Base-by-base conservation (phyloP, 2,113 vertebrate genomes). In the Pholis gunnellus region DNA sequence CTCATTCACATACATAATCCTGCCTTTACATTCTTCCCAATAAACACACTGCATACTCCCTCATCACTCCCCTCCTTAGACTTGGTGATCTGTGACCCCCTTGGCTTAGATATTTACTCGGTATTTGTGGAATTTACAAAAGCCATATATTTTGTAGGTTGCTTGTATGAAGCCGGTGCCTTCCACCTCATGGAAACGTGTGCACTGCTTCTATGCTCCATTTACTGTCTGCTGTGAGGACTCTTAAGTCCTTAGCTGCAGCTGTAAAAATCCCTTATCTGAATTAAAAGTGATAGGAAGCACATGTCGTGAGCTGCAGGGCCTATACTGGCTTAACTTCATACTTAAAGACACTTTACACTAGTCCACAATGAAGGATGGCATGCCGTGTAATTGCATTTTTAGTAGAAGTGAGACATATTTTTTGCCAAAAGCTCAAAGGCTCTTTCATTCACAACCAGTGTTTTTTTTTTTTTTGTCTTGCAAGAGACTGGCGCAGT, bases 271-370 rank as follows among this genome's bases (percentile, higher is more conserved):
- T 75, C 42, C 64, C 34, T 71, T 67, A 82, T 81, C 52, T 61
- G 81, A 90, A 87, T 82, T 67, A 75, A 81, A 88, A 70, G 65
- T 72, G 83, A 86, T 79, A 31, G 75, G 60, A 79, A 81, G 78
- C 76, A 70, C 75, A 75, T 73, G 75, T 36, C 25, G 14, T 31
- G 68, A 78, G 74, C 71, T 66, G 36, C 77, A 83, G 56, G 34
- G 69, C 63, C 52, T 71, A 52, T 67, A 46, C 15, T 44, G 56
- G 73, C 52, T 88, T 85, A 80, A 65, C 80, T 50, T 83, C 75
- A 72, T 56, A 56, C 65, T 83, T 78, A 59, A 61, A 70, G 72
- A 82, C 76, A 85, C 83, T 81, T 81, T 57, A 86, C 31, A 78
- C 46, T 42, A 61, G 68, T 66, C 70, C 63, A 83, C 83, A 83